Evolutionary conservation across 2,888 invertebrate species (phyloP).

Genomic region (Aplocera efformata): DNA sequence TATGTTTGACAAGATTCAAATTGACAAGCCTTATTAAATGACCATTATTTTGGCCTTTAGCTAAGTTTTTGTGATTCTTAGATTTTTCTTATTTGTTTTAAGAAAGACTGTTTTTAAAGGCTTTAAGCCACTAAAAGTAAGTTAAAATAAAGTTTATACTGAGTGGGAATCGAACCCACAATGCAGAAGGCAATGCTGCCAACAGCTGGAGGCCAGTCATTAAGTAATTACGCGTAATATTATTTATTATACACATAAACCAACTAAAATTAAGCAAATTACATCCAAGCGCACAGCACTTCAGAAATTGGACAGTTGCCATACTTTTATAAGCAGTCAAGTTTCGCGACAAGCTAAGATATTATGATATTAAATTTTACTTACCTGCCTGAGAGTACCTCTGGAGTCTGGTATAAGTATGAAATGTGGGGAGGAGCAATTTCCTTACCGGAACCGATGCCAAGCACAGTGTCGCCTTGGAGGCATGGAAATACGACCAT

Average conservation of each 20-base stretch:
- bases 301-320: slow-evolving; percentile 34
- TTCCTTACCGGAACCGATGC: slow-evolving; percentile 63
- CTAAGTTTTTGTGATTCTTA: too few relatives aligned
- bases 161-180: too few relatives aligned
- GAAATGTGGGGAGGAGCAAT: slow-evolving; percentile 60
- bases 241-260: neutral
- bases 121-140: too few relatives aligned
- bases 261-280: slow-evolving; percentile 9
- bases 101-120: too few relatives aligned
- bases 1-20: too few relatives aligned
- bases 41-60: too few relatives aligned
- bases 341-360: slow-evolving; percentile 36
- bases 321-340: slow-evolving; percentile 37
- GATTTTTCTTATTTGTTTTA: too few relatives aligned
- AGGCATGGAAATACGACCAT: slow-evolving; percentile 36
- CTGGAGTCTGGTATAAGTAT: slow-evolving; percentile 38
- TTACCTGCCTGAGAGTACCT: slow-evolving; percentile 60
- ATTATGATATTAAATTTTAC: slow-evolving; percentile 65
- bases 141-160: too few relatives aligned
- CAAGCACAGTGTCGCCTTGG: slow-evolving; percentile 37
- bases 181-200: too few relatives aligned
- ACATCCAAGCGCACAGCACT: slow-evolving; percentile 10
- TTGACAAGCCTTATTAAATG: too few relatives aligned
- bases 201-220: too few relatives aligned
- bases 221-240: too few relatives aligned